Evolutionary conservation across 2,797 vertebrate genomes (phyloP), one percentile per base, ranked within the genome.

Genomic region (Chelonia mydas): DNA sequence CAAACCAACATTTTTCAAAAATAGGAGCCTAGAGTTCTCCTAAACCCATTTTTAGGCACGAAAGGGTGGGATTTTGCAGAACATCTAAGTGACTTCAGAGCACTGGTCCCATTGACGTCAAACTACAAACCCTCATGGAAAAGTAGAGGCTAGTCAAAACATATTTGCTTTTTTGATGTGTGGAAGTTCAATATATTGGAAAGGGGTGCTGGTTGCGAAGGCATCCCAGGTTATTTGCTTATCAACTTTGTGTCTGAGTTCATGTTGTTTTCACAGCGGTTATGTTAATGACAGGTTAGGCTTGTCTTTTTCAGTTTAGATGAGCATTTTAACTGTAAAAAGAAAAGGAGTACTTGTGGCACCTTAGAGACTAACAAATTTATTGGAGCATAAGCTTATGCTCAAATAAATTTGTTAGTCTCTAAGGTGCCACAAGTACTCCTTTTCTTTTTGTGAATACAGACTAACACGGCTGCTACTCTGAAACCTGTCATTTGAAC

Each of bases 61-160:
- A 85, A 77, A 41, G 11, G 0, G 11, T 9, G 88, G 55, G 33
- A 7, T 61, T 81, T 76, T 3, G 45, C 16, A 87, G 57, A 57
- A 1, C 11, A 68, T 17, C 79, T 92, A 88, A 28, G 23, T 4
- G 4, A 68, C 61, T 68, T 74, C 92, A 90, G 86, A 83, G 80
- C 93, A 84, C 65, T 59, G 31, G 90, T 95, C 93, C 94, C 94
- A 86, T 91, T 83, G 28, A 94, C 13, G 5, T 68, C n/a, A 68
- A 37, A 37, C 17, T 68, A 16, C 65, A 96, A 96, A 82, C 90
- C 93, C 86, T 96, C 90, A 59, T 95, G 90, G 93, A 95, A 78
- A 96, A 87, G 21, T 17, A 76, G 45, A 68, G 17, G 81, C 86
- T 96, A 96, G 95, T 95, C 96, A 97, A 95, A 97, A 97, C 90